Percentiles rank a stretch among this genome's conserved stretches.
phyloP scores from a whole-genome alignment of 2,797 vertebrate genomes.

The Arrhamphus sclerolepis region DNA sequence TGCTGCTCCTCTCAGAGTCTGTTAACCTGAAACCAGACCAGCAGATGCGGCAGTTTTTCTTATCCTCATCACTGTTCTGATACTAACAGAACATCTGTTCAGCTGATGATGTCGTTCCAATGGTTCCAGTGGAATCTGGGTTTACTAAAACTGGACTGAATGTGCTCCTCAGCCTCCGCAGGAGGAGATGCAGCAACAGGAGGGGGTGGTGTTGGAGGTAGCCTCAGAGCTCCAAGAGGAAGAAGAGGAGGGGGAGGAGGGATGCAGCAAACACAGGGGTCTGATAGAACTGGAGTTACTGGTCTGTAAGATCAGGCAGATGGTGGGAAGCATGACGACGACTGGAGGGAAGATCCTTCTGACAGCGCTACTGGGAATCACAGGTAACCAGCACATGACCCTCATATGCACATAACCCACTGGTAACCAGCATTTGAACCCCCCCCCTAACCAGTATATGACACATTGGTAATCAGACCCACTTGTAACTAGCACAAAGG shows the following conservation, averaged over 20 bases:
- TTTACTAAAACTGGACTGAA: neutral
- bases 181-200: slow-evolving; percentile 68
- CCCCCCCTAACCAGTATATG: too few relatives aligned
- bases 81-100: too few relatives aligned
- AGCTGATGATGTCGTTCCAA: too few relatives aligned
- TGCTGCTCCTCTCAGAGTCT: slow-evolving; percentile 14
- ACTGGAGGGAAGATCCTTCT: slow-evolving; percentile 92
- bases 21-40: slow-evolving; percentile 31
- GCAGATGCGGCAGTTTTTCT: too few relatives aligned
- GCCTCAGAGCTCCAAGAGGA: slow-evolving; percentile 82
- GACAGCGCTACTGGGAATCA: slow-evolving; percentile 89
- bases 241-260: slow-evolving; percentile 74
- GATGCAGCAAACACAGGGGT: slow-evolving; percentile 82
- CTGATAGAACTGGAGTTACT: slow-evolving; percentile 85
- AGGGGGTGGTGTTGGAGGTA: slow-evolving; percentile 81
- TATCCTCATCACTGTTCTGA: too few relatives aligned
- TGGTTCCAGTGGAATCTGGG: neutral
- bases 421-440: too few relatives aligned
- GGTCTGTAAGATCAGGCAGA: slow-evolving; percentile 85
- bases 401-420: neutral
- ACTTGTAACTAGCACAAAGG: too few relatives aligned
- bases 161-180: slow-evolving; percentile 17
- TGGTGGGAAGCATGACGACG: slow-evolving; percentile 88
- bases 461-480: too few relatives aligned
- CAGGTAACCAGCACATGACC: slow-evolving; percentile 63